Conservation (phyloP, 1,140 invertebrate species). For the Danaus melanippus region DNA sequence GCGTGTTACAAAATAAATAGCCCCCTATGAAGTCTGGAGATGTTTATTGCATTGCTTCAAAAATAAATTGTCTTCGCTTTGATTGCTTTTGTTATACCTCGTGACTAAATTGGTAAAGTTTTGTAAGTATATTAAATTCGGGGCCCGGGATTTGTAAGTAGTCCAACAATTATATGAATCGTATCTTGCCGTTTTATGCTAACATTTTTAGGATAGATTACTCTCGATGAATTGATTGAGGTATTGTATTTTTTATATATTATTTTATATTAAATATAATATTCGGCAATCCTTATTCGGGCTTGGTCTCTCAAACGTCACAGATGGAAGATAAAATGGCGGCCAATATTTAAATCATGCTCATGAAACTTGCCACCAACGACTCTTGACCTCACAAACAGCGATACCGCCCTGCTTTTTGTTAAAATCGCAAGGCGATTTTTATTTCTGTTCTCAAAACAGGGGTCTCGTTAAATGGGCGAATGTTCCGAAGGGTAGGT, state of each 20-base stretch:
- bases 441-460: constrained; percentile 7
- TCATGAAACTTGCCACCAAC: constrained; percentile 37
- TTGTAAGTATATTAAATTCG: constrained; percentile 14
- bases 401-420: constrained; percentile 16
- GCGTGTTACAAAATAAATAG: too few relatives aligned
- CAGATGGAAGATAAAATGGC: constrained; percentile 30
- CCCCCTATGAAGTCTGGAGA: too few relatives aligned
- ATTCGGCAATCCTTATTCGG: constrained; percentile 17
- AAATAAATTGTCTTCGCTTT: constrained; percentile 17
- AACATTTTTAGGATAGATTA: too few relatives aligned
- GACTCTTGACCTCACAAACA: constrained; percentile 30
- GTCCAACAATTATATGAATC: constrained; percentile 2
- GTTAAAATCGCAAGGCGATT: neutral
- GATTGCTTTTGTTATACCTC: constrained; percentile 17
- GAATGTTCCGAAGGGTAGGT: too few relatives aligned
- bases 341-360: constrained; percentile 52
- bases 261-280: neutral
- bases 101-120: constrained; percentile 18
- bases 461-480: too few relatives aligned
- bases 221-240: too few relatives aligned
- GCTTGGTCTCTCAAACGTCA: constrained; percentile 39
- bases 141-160: constrained; percentile 9
- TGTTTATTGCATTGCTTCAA: neutral
- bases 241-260: too few relatives aligned
- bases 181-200: too few relatives aligned